Evolutionary conservation across 37 sponge, comb jelly and placozoan species (phyloP).

Genomic region (Oopsacas minuta): DNA sequence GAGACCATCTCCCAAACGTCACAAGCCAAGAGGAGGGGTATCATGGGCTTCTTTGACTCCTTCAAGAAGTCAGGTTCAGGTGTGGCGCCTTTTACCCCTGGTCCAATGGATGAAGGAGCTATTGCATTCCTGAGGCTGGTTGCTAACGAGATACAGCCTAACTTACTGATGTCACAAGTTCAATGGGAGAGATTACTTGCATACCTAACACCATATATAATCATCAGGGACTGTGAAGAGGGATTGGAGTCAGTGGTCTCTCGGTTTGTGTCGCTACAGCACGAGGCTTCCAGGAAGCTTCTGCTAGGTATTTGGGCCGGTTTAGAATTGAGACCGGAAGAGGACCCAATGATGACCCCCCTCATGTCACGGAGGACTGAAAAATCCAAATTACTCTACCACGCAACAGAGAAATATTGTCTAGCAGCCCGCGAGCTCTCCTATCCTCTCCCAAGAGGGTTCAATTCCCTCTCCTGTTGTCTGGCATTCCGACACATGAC

Average conservation of each 20-base stretch:
- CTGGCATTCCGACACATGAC: conserved; percentile 2
- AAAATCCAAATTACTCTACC: neutral
- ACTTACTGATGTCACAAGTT: conserved; percentile 3
- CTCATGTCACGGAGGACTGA: neutral
- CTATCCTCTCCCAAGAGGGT: neutral
- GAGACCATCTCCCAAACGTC: conserved; percentile 3
- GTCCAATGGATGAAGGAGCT: neutral
- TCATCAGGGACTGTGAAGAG: conserved; percentile 2
- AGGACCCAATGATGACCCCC: neutral
- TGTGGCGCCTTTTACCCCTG: neutral
- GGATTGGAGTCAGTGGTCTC: neutral
- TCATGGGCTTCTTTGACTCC: neutral
- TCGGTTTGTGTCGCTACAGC: neutral
- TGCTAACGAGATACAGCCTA: neutral
- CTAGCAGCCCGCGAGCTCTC: neutral
- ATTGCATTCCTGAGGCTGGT: neutral
- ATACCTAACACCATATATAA: conserved; percentile 4
- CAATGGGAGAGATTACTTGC: neutral
- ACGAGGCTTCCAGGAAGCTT: neutral
- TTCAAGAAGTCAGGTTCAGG: neutral
- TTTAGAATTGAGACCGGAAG: neutral
- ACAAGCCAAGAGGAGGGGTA: neutral
- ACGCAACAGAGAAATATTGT: neutral
- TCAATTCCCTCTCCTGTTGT: neutral
- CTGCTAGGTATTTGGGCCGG: neutral